Evolutionary conservation across 1,140 invertebrate species (phyloP).

Genomic region (Mercenaria mercenaria): DNA sequence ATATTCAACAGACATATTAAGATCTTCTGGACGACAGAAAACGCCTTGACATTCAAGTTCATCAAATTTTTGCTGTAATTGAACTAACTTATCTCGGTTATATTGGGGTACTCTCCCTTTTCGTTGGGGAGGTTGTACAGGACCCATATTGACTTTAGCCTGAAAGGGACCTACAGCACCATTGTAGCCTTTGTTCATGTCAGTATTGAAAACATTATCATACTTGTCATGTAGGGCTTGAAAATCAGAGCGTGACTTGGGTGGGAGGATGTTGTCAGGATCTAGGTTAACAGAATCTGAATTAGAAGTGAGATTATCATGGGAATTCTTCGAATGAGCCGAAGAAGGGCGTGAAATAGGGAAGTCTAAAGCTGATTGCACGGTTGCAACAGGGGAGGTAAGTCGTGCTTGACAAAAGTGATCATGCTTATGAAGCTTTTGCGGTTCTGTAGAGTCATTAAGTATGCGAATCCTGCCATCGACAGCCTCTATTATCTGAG

Average conservation of each 20-base stretch:
- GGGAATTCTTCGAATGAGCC: neutral
- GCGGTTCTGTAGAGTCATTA: neutral
- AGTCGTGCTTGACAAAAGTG: slow-evolving; percentile 37
- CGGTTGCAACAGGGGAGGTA: neutral
- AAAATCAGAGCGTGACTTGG: neutral
- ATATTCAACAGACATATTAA: slow-evolving; percentile 62
- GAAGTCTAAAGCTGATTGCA: too few species aligned
- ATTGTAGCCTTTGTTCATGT: slow-evolving; percentile 37
- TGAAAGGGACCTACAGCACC: slow-evolving; percentile 56
- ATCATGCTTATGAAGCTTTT: neutral
- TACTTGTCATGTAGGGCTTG: neutral
- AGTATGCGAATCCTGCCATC: slow-evolving; percentile 1
- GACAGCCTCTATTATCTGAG: slow-evolving; percentile 5
- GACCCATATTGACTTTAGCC: slow-evolving; percentile 60
- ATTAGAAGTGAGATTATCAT: neutral
- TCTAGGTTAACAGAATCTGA: slow-evolving; percentile 26
- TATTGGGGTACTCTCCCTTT: slow-evolving; percentile 67
- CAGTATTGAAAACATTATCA: slow-evolving; percentile 41
- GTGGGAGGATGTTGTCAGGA: slow-evolving; percentile 17
- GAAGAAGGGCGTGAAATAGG: neutral
- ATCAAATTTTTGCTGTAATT: slow-evolving; percentile 65
- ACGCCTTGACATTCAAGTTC: slow-evolving; percentile 58
- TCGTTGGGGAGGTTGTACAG: slow-evolving; percentile 67
- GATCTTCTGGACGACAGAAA: slow-evolving; percentile 64
- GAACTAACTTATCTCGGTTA: slow-evolving; percentile 31